Percentiles rank a stretch among this genome's conserved stretches.
Evolutionary conservation across 2,888 invertebrate species (phyloP).

Genomic region (Drosophila fulvimacula): DNA sequence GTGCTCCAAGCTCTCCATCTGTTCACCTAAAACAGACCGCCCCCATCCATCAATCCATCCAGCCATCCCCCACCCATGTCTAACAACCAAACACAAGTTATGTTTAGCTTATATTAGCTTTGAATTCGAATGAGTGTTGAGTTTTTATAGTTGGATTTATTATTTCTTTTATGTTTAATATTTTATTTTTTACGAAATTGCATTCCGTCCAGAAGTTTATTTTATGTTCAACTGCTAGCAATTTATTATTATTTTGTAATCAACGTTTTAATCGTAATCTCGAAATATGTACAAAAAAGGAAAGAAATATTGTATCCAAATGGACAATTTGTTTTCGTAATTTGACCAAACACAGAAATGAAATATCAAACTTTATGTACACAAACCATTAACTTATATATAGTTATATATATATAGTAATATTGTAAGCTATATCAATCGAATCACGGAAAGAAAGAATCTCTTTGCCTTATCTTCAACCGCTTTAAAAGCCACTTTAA

Average conservation of each 20-base stretch:
- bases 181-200: conserved; percentile 58
- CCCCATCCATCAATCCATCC: not conserved
- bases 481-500: conserved; percentile 48
- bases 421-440: conserved; percentile 26
- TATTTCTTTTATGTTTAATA: conserved; percentile 34
- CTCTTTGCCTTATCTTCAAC: conserved; percentile 40
- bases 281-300: conserved; percentile 71
- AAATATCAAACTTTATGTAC: conserved; percentile 30
- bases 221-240: conserved; percentile 37
- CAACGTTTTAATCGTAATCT: conserved; percentile 30
- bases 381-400: conserved; percentile 29
- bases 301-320: conserved; percentile 28
- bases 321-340: conserved; percentile 29
- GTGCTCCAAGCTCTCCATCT: conserved; percentile 72
- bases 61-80: conserved; percentile 8
- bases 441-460: conserved; percentile 16
- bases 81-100: conserved; percentile 30
- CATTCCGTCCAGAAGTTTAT: conserved; percentile 73
- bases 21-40: conserved; percentile 58
- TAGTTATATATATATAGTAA: conserved; percentile 34
- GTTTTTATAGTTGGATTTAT: conserved; percentile 48
- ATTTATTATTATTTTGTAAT: conserved; percentile 38
- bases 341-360: conserved; percentile 10
- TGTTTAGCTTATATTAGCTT: conserved; percentile 43
- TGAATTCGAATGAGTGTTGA: conserved; percentile 50